phyloP scores from a whole-genome alignment of 2,113 vertebrate species.

The Tonatia bakeri region DNA sequence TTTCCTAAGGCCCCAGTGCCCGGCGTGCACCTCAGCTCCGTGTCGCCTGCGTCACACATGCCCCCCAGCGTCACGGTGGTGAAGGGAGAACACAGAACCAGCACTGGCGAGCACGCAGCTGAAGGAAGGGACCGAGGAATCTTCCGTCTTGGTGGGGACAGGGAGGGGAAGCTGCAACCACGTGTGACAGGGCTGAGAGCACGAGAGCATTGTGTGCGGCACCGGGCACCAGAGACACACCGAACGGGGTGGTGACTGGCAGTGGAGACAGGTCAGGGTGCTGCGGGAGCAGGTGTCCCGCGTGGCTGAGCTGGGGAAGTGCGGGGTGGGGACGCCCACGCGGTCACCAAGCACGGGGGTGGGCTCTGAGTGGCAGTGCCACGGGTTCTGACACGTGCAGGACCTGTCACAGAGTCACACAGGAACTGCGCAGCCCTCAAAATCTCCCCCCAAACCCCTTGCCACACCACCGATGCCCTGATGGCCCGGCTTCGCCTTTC shows the following conservation, averaged over 20 bases:
- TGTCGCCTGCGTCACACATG: background rate
- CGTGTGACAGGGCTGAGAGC: background rate
- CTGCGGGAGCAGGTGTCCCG: background rate
- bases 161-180: background rate
- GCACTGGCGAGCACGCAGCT: background rate
- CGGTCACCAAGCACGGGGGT: background rate
- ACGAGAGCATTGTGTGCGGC: background rate
- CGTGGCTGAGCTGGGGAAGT: background rate
- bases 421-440: background rate
- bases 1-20: too few species aligned
- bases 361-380: background rate
- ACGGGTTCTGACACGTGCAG: background rate
- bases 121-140: background rate
- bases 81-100: background rate
- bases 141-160: background rate
- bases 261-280: background rate
- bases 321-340: background rate
- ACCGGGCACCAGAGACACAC: background rate
- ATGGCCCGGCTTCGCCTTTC: background rate
- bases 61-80: background rate
- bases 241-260: background rate
- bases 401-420: background rate
- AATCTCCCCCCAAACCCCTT: background rate
- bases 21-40: too few species aligned
- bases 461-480: background rate